Percentiles rank a stretch among this genome's conserved stretches.
These are phyloP conservation scores for zebrafish (Danio rerio) DNA, from an alignment of 2,113 vertebrate species.

Conservation along the genomic window DNA sequence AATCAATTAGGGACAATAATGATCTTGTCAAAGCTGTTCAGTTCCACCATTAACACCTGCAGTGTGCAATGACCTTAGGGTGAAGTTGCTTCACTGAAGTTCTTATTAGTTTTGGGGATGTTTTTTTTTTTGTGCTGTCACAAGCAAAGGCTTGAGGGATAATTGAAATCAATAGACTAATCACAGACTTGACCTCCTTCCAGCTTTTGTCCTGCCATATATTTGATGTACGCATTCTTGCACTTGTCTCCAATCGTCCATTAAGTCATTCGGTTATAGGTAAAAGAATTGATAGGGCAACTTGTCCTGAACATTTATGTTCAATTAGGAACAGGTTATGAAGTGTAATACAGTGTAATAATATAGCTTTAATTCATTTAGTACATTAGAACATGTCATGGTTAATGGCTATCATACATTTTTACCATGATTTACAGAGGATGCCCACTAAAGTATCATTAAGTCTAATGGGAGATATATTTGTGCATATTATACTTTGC, in stretches of 20 bases:
- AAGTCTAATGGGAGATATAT: no score
- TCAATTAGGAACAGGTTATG: neutral
- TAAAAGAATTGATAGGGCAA: conserved; percentile 8
- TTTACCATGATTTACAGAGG: no score
- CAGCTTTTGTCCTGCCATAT: conserved; percentile 32
- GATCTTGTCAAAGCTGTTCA: neutral
- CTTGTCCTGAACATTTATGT: conserved; percentile 30
- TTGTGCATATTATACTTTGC: no score
- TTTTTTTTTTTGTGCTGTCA: conserved; percentile 22
- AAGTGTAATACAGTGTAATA: no score
- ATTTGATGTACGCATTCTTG: conserved; percentile 30
- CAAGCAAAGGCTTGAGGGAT: conserved; percentile 25
- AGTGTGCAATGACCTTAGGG: conserved; percentile 3
- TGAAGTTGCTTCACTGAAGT: conserved; percentile 21
- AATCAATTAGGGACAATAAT: conserved; percentile 40
- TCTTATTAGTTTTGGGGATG: conserved; percentile 8
- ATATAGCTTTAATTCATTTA: no score
- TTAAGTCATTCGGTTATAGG: conserved; percentile 11
- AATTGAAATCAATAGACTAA: conserved; percentile 53
- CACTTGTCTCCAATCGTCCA: conserved; percentile 15
- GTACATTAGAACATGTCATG: no score
- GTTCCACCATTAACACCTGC: conserved; percentile 22
- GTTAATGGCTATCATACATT: no score
- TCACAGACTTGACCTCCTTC: conserved; percentile 43
- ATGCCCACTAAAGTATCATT: no score